Evolutionary conservation across 2,797 vertebrate species (phyloP).

Genomic region (Chanos chanos): DNA sequence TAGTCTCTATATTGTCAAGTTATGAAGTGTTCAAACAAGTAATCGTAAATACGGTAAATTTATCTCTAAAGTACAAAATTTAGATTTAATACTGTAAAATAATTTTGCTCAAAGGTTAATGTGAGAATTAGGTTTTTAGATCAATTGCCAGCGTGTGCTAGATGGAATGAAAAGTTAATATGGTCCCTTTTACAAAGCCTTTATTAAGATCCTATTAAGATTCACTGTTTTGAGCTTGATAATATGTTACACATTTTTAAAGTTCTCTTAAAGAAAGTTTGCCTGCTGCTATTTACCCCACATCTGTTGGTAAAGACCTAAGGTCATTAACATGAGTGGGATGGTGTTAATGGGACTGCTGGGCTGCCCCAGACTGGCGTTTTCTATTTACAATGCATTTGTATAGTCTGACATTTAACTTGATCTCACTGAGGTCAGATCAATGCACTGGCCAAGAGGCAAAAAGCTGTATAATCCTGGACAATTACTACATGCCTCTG

Average conservation of each 20-base stretch:
- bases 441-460: constrained; percentile 21
- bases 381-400: constrained; percentile 26
- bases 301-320: neutral
- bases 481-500: constrained; percentile 14
- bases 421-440: constrained; percentile 22
- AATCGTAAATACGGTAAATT: too few species aligned
- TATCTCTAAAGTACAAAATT: too few species aligned
- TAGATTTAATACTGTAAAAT: too few species aligned
- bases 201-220: too few species aligned
- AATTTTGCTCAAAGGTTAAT: too few species aligned
- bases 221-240: too few species aligned
- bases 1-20: too few species aligned
- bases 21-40: constrained; percentile 8
- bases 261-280: too few species aligned
- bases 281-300: constrained; percentile 19
- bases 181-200: neutral
- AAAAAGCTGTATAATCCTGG: constrained; percentile 16
- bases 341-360: constrained; percentile 40
- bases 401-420: constrained; percentile 30
- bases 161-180: too few species aligned
- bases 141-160: too few species aligned
- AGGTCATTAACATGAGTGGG: constrained; percentile 32
- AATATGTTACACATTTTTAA: too few species aligned
- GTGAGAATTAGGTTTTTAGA: too few species aligned
- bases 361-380: constrained; percentile 10